Evolutionary conservation across 2,888 invertebrate genomes (phyloP).

Genomic region (Andricus curvator): DNA sequence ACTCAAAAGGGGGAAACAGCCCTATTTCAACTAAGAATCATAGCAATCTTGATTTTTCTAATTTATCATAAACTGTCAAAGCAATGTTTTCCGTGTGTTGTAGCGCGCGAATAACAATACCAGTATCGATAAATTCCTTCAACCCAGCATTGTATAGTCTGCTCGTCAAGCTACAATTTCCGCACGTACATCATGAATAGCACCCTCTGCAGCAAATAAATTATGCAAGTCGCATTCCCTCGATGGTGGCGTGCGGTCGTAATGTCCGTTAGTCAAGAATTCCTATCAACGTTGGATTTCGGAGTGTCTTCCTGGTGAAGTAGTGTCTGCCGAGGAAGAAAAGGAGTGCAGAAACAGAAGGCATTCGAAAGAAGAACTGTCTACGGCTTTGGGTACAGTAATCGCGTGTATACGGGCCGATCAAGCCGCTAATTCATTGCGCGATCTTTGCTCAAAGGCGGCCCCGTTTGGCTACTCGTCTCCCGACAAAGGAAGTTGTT

Average conservation of each 20-base stretch:
- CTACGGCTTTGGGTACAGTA: not conserved
- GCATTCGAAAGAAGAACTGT: conserved; percentile 17
- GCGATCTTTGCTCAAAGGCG: conserved; percentile 59
- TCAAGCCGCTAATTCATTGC: conserved; percentile 62
- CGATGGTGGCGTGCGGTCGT: conserved; percentile 11
- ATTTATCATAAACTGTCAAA: too few relatives aligned
- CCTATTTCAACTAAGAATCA: too few relatives aligned
- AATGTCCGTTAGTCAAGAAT: conserved; percentile 16
- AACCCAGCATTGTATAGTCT: too few relatives aligned
- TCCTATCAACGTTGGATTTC: conserved; percentile 26
- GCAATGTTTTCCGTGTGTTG: too few relatives aligned
- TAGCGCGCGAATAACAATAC: too few relatives aligned
- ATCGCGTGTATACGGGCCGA: conserved; percentile 46
- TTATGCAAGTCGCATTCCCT: conserved; percentile 37
- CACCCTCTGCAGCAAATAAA: not conserved
- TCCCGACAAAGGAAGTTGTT: conserved; percentile 65
- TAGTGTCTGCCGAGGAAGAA: conserved; percentile 28
- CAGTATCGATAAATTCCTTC: too few relatives aligned
- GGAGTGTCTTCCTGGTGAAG: conserved; percentile 2
- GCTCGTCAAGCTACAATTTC: not conserved
- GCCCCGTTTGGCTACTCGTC: conserved; percentile 51
- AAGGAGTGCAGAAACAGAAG: conserved; percentile 27
- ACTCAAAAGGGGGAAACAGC: too few relatives aligned
- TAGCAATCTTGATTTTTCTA: too few relatives aligned
- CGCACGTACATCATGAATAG: not conserved